Evolutionary conservation across 2,113 vertebrate species (phyloP).

Genomic region (Xenopus laevis): DNA sequence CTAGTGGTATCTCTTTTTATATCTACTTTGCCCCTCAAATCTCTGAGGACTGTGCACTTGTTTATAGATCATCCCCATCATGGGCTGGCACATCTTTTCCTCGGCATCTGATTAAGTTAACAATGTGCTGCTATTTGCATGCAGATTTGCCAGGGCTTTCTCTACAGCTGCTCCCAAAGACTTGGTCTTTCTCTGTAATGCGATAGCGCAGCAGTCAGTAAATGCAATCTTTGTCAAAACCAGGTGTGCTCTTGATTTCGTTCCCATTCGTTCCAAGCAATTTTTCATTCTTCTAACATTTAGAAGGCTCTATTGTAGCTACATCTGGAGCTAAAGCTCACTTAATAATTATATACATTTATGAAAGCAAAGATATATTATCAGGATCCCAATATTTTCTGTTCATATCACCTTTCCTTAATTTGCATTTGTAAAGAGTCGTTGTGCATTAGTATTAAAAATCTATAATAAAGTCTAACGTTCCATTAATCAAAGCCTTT

Average conservation of each 20-base stretch:
- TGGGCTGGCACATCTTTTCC: slow-evolving; percentile 87
- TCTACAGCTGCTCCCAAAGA: slow-evolving; percentile 84
- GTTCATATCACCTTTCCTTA: slow-evolving; percentile 81
- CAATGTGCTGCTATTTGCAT: slow-evolving; percentile 99
- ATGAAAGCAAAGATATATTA: slow-evolving; percentile 70
- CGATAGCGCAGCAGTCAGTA: slow-evolving; percentile 96
- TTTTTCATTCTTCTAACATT: slow-evolving; percentile 84
- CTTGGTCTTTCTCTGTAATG: slow-evolving; percentile 90
- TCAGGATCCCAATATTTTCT: slow-evolving; percentile 69
- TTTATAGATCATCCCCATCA: slow-evolving; percentile 69
- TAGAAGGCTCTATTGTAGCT: slow-evolving; percentile 98
- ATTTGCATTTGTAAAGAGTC: slow-evolving; percentile 46
- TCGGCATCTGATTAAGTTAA: slow-evolving; percentile 99
- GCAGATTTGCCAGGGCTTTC: slow-evolving; percentile 94
- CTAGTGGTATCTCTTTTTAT: slow-evolving; percentile 64
- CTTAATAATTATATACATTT: slow-evolving; percentile 80
- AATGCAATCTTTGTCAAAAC: slow-evolving; percentile 98
- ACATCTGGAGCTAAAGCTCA: slow-evolving; percentile 94
- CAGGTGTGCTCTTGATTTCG: slow-evolving; percentile 97
- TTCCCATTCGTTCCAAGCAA: slow-evolving; percentile 86
- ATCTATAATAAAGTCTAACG: slow-evolving; percentile 43
- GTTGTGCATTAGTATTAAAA: slow-evolving; percentile 45
- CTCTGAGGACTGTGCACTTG: slow-evolving; percentile 66
- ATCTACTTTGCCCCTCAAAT: slow-evolving; percentile 67
- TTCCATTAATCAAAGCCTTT: slow-evolving; percentile 41